Conservation (phyloP, 2,113 vertebrate genomes). For the Polyodon spathula region DNA sequence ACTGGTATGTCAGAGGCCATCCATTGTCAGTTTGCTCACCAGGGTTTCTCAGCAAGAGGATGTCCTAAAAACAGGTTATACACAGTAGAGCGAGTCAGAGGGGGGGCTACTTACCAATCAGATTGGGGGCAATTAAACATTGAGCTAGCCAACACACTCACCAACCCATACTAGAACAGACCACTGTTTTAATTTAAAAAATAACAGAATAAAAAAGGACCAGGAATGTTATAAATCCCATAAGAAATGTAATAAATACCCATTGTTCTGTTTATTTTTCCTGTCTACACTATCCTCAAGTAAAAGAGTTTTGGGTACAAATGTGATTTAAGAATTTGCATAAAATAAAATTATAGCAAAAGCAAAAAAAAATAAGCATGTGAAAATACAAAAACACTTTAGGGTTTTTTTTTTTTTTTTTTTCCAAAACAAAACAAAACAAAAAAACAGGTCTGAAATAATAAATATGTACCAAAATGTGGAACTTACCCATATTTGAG, state of each 20-base stretch:
- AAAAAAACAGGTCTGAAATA: constrained; percentile 22
- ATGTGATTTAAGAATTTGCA: no score
- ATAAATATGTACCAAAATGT: constrained; percentile 27
- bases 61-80: constrained; percentile 43
- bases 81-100: constrained; percentile 51
- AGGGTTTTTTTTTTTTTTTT: no score
- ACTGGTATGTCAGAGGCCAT: constrained; percentile 58
- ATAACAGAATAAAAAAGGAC: constrained; percentile 55
- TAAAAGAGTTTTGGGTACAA: no score
- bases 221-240: background rate
- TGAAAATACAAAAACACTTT: background rate
- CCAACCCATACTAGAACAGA: constrained; percentile 53
- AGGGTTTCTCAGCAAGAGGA: constrained; percentile 51
- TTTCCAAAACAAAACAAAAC: background rate
- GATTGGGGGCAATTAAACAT: constrained; percentile 54
- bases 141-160: constrained; percentile 52
- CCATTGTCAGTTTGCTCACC: constrained; percentile 39
- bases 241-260: constrained; percentile 2
- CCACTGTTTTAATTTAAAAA: constrained; percentile 61
- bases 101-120: constrained; percentile 40
- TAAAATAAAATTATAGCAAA: no score
- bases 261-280: no score
- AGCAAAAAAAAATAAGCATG: no score
- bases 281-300: no score
- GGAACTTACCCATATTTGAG: constrained; percentile 45